A percentile compares a stretch with the other conserved stretches of the same genome.
phyloP scores from a whole-genome alignment of 1,140 invertebrate species.

The Apis florea region DNA sequence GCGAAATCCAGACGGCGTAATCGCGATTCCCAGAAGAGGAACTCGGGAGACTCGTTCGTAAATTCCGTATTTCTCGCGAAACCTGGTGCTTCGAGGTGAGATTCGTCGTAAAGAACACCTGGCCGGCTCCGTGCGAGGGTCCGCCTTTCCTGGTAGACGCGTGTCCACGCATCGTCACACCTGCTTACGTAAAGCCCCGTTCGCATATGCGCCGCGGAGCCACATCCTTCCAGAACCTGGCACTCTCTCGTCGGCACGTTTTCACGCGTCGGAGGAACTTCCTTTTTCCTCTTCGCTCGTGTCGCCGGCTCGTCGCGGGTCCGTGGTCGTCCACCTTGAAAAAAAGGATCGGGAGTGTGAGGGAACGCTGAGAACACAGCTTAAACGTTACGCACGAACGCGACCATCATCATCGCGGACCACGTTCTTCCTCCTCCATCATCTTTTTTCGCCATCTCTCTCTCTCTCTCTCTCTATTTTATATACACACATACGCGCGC shows the following conservation, averaged over 20 bases:
- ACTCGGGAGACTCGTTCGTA: neutral
- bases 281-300: constrained; percentile 5
- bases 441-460: neutral
- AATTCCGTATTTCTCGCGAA: constrained; percentile 43
- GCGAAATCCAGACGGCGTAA: neutral
- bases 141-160: constrained; percentile 77
- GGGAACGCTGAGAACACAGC: constrained; percentile 66
- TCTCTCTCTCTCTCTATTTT: no score
- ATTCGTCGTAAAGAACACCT: constrained; percentile 76
- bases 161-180: constrained; percentile 80
- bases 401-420: constrained; percentile 2
- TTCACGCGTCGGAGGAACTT: constrained; percentile 42
- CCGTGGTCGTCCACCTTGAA: neutral
- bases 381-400: constrained; percentile 62
- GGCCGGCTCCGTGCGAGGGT: constrained; percentile 61
- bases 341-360: constrained; percentile 63
- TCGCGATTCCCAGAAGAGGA: constrained; percentile 13
- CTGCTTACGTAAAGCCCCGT: constrained; percentile 76
- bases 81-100: constrained; percentile 48
- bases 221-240: constrained; percentile 53
- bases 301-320: neutral
- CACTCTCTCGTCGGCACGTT: constrained; percentile 41
- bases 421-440: neutral
- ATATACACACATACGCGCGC: no score
- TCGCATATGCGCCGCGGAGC: constrained; percentile 61